These are phyloP conservation scores for Equus przewalskii DNA, from an alignment of 2,113 vertebrate genomes.

Conservation along the genomic window DNA sequence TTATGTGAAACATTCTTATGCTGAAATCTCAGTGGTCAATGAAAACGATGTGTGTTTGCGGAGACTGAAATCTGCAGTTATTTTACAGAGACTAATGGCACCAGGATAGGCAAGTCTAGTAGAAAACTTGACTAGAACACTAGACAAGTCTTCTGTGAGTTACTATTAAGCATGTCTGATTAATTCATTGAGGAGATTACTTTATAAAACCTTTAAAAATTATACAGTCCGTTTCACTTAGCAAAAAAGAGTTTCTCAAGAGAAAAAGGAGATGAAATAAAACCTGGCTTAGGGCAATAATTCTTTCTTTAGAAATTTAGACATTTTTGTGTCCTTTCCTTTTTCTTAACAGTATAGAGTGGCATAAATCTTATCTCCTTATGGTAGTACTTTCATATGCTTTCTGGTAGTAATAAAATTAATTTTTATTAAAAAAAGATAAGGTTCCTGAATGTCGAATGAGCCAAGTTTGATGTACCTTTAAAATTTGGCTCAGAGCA, in stretches of 20 bases:
- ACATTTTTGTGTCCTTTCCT: background rate
- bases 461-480: slow-evolving; percentile 82
- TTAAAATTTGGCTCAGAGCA: slow-evolving; percentile 80
- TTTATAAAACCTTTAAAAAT: background rate
- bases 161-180: background rate
- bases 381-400: background rate
- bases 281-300: background rate
- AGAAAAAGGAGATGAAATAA: background rate
- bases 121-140: background rate
- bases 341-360: background rate
- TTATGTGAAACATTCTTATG: background rate
- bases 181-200: background rate
- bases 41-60: slow-evolving; percentile 6
- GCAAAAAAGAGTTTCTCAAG: background rate
- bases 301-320: background rate
- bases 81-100: background rate
- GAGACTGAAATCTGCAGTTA: background rate
- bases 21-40: slow-evolving; percentile 27
- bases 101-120: background rate
- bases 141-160: background rate
- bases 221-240: background rate
- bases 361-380: background rate
- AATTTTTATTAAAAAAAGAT: slow-evolving; percentile 78
- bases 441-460: slow-evolving; percentile 71
- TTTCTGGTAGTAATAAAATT: slow-evolving; percentile 75